Percentiles rank a stretch among this genome's conserved stretches.
These are phyloP conservation scores for Magallana angulata DNA, from an alignment of 1,140 invertebrate species.

Conservation along the genomic window DNA sequence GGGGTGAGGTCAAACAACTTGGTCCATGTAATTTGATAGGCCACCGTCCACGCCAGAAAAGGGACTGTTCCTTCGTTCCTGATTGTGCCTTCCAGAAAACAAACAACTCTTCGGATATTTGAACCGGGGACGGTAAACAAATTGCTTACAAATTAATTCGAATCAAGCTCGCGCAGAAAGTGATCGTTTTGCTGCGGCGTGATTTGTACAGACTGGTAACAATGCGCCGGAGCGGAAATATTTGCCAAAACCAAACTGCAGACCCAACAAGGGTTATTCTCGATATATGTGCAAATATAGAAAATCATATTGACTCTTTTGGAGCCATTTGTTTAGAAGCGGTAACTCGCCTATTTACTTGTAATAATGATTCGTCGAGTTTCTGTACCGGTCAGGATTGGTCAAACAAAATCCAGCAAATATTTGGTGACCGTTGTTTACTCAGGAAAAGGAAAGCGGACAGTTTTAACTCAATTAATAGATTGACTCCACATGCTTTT, in stretches of 20 bases:
- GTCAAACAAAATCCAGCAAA: conserved; percentile 35
- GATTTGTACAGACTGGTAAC: conserved; percentile 28
- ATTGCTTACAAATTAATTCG: conserved; percentile 36
- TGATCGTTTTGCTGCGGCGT: conserved; percentile 43
- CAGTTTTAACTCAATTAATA: conserved; percentile 29
- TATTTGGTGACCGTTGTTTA: conserved; percentile 24
- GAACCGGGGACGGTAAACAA: conserved; percentile 29
- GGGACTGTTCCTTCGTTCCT: neutral
- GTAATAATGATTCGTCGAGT: conserved; percentile 24
- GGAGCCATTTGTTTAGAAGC: conserved; percentile 38
- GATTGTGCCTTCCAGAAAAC: conserved; percentile 23
- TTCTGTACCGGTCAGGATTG: conserved; percentile 10
- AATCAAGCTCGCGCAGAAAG: conserved; percentile 30
- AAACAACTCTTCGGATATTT: conserved; percentile 21
- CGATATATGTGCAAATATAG: conserved; percentile 36
- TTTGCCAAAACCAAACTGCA: conserved; percentile 54
- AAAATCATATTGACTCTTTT: conserved; percentile 28
- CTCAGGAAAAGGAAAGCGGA: conserved; percentile 11
- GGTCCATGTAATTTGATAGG: neutral
- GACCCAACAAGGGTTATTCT: conserved; percentile 16
- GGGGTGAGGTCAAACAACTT: neutral
- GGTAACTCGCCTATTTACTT: conserved; percentile 41
- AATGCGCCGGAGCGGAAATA: conserved; percentile 46
- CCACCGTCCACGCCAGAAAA: neutral
- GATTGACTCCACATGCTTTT: conserved; percentile 16